Evolutionary conservation across 2,888 invertebrate genomes (phyloP).

Genomic region (Agrotis ipsilon): DNA sequence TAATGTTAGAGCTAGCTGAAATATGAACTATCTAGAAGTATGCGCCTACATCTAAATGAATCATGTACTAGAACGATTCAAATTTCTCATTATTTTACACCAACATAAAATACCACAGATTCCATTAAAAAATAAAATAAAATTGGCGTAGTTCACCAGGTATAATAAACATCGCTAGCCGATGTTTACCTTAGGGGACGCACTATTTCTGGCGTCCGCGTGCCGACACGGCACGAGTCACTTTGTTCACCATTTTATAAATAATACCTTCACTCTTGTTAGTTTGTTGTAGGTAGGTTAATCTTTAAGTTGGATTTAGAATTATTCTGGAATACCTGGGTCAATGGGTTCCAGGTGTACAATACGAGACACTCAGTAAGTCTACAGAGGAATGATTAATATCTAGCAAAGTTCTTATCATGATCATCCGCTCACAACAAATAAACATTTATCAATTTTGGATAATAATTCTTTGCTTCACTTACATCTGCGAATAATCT

Average conservation of each 20-base stretch:
- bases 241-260: conserved; percentile 61
- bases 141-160: conserved; percentile 63
- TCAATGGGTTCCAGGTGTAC: neutral
- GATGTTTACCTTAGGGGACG: conserved; percentile 69
- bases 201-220: conserved; percentile 60
- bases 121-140: conserved; percentile 41
- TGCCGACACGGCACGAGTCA: conserved; percentile 64
- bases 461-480: too few relatives aligned
- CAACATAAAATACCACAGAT: conserved; percentile 20
- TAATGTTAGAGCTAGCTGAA: neutral
- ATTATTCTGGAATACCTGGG: conserved; percentile 16
- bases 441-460: too few relatives aligned
- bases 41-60: neutral
- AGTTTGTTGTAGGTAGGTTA: conserved; percentile 27
- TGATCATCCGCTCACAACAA: too few relatives aligned
- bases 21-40: neutral
- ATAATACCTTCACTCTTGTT: conserved; percentile 53
- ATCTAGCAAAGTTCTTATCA: too few relatives aligned
- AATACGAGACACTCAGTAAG: neutral
- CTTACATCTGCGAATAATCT: neutral
- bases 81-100: neutral
- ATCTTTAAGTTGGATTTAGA: neutral
- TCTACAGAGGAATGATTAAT: too few relatives aligned
- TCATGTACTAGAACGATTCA: neutral
- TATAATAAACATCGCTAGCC: conserved; percentile 57